These are phyloP conservation scores for Paracyclopina nana DNA, from an alignment of 1,140 invertebrate genomes.

Conservation along the genomic window DNA sequence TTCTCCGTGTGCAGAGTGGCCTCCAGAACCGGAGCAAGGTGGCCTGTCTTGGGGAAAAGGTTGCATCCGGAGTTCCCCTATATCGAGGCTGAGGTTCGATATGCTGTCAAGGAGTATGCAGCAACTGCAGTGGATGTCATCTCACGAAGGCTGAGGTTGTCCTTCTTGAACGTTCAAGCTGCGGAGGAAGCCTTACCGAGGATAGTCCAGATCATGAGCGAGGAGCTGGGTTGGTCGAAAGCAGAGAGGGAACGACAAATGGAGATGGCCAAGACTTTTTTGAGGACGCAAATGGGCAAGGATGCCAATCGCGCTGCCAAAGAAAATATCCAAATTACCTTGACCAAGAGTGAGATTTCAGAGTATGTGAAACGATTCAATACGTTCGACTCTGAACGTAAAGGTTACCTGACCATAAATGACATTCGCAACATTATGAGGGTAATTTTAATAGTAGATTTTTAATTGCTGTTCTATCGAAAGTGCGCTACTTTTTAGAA, in stretches of 20 bases:
- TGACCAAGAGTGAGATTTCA: constrained; percentile 84
- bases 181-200: constrained; percentile 79
- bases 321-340: constrained; percentile 69
- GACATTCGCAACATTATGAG: constrained; percentile 84
- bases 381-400: constrained; percentile 79
- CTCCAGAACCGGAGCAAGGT: constrained; percentile 69
- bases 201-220: constrained; percentile 86
- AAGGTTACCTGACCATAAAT: constrained; percentile 93
- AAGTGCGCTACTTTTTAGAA: constrained; percentile 24
- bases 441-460: constrained; percentile 33
- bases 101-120: constrained; percentile 88
- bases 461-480: constrained; percentile 6
- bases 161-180: constrained; percentile 34
- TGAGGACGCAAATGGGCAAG: constrained; percentile 80
- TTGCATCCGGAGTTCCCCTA: constrained; percentile 96
- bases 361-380: constrained; percentile 86
- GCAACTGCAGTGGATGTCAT: constrained; percentile 91
- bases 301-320: constrained; percentile 67
- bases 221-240: constrained; percentile 80
- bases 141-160: constrained; percentile 63
- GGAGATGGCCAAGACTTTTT: constrained; percentile 4
- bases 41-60: constrained; percentile 59
- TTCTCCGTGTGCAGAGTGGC: constrained; percentile 94
- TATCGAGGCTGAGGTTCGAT: constrained; percentile 87
- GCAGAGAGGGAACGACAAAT: constrained; percentile 43